Base-by-base conservation (phyloP, 2,888 invertebrate species). In the Dioctria rufipes region DNA sequence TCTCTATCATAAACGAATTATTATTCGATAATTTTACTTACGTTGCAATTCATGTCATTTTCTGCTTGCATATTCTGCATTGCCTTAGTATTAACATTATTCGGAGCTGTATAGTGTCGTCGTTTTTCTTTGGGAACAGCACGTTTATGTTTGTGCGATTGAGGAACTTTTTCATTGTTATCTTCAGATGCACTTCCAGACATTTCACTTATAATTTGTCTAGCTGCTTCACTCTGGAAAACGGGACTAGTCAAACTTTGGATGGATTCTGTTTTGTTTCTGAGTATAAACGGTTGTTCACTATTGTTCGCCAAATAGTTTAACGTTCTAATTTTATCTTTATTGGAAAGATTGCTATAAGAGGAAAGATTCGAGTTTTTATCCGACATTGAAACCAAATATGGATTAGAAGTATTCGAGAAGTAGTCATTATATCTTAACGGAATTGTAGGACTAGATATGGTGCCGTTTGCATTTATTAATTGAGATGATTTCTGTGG, bases 51-150 rank as follows among this genome's bases (percentile, higher is more conserved):
- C 88, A 89, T 88, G 81, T 89, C 89, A 82, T 89, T 89, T 83
- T 90, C 89, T 2, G 88, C 87, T 82, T 92, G 92, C 84, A 92
- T 88, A 85, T 92, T 92, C 83, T 91, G 92, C 84, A 92, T 88
- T 8, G 91, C 93, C 90, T 90, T 92, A 1, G 91, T 91, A 83
- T 92, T 92, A n/a, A 92, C 88, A 86, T 92, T 94, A 90, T 94
- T 93, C 0, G 94, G 94, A n/a, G 97, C 96, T 0, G 97, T 97
- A 86, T 96, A 94, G 87, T 97, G 96, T 80, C 96, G 90, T 80
- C 96, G 90, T 88, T 95, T 96, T 86, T 96, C 95, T 84, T 93
- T 93, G 1, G 96, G 96, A 54, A 95, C 92, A 80, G 93, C 92
- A 77, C 96, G 91, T 83, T 93, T 89, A 84, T 92, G 92, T 83